phyloP scores from a whole-genome alignment of 2,113 vertebrate genomes.

The Amazona vittata region DNA sequence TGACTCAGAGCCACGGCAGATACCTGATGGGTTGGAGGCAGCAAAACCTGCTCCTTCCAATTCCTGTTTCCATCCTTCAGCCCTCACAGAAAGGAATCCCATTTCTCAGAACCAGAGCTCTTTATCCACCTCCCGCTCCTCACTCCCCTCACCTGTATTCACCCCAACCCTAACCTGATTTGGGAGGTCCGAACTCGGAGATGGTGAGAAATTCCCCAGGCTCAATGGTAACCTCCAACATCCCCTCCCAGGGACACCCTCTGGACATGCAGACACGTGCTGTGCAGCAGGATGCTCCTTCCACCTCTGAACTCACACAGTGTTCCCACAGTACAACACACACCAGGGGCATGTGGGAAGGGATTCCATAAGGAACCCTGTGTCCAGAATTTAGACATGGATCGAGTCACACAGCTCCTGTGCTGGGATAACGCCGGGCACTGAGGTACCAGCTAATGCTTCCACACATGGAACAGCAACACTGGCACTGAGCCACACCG shows the following conservation, averaged over 20 bases:
- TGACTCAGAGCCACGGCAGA: neutral
- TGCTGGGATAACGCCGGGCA: neutral
- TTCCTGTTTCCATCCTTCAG: neutral
- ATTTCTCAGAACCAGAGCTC: neutral
- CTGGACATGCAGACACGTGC: accelerated
- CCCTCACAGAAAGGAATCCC: neutral
- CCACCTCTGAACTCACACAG: accelerated
- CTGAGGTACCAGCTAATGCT: neutral
- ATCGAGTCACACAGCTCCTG: neutral
- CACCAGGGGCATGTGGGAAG: accelerated
- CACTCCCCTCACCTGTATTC: neutral
- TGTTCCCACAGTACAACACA: accelerated
- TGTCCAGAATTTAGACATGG: too few species aligned
- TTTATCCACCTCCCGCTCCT: neutral
- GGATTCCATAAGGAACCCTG: neutral
- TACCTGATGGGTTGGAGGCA: neutral
- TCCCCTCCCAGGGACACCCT: neutral
- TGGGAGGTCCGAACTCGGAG: neutral
- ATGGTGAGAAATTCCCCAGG: neutral
- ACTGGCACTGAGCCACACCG: too few species aligned
- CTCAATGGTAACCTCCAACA: neutral
- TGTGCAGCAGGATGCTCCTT: neutral
- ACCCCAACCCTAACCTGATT: neutral
- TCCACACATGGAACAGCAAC: neutral
- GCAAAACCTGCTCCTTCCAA: neutral